Conservation (phyloP, 2,888 invertebrate species). For the Eilema caniola region DNA sequence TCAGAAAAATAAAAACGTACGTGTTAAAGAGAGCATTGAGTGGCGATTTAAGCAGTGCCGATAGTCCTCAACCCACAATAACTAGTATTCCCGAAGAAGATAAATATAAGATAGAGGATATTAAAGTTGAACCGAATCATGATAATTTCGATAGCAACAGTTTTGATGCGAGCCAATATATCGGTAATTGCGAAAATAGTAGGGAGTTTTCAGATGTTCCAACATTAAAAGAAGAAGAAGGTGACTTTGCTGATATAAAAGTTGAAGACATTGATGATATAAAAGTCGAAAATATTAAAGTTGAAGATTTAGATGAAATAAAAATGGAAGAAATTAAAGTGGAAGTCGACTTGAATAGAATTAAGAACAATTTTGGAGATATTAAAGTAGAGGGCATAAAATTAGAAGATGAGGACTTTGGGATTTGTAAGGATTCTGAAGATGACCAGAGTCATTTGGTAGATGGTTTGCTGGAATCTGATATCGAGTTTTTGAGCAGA, state of each 20-base stretch:
- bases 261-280: conserved; percentile 83
- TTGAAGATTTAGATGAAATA: conserved; percentile 77
- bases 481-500: conserved; percentile 83
- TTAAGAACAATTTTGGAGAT: conserved; percentile 75
- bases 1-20: conserved; percentile 91
- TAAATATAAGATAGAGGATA: conserved; percentile 71
- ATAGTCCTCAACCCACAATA: conserved; percentile 77
- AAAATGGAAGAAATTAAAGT: conserved; percentile 80
- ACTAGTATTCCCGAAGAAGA: conserved; percentile 72
- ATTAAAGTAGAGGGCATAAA: conserved; percentile 83
- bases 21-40: conserved; percentile 79
- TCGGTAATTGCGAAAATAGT: conserved; percentile 70
- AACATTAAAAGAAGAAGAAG: conserved; percentile 76
- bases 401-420: conserved; percentile 77
- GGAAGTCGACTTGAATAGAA: conserved; percentile 72
- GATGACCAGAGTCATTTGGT: conserved; percentile 77
- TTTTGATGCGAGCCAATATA: conserved; percentile 78
- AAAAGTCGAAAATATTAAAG: conserved; percentile 79
- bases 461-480: conserved; percentile 81
- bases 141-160: conserved; percentile 74
- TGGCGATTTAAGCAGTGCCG: conserved; percentile 69
- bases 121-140: conserved; percentile 74
- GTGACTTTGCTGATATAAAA: conserved; percentile 81
- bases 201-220: conserved; percentile 76
- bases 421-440: conserved; percentile 74